Evolutionary conservation across 2,888 invertebrate species (phyloP).

Genomic region (Orthonevra nobilis): DNA sequence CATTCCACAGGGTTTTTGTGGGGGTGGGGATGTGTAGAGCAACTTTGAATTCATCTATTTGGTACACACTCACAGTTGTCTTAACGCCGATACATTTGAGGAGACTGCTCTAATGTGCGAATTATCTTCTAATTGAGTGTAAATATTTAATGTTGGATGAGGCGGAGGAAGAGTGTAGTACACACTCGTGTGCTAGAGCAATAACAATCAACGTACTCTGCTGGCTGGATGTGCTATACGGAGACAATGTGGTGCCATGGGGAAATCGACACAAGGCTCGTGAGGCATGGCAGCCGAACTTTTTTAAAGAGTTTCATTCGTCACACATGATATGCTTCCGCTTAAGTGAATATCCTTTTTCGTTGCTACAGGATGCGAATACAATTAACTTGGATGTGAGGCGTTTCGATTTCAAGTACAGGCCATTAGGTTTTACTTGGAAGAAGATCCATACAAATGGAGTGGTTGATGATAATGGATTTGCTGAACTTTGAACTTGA

Average conservation of each 20-base stretch:
- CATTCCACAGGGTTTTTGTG: neutral
- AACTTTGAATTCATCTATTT: constrained; percentile 34
- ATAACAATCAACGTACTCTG: constrained; percentile 44
- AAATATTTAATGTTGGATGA: constrained; percentile 56
- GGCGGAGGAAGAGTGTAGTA: constrained; percentile 10
- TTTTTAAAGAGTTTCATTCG: constrained; percentile 15
- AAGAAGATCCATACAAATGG: neutral
- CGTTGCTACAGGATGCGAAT: constrained; percentile 20
- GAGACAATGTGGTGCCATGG: neutral
- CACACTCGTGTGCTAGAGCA: constrained; percentile 13
- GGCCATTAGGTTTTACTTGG: neutral
- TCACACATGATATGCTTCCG: constrained; percentile 1
- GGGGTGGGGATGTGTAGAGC: too few relatives aligned
- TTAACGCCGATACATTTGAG: constrained; percentile 2
- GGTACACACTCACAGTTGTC: constrained; percentile 19
- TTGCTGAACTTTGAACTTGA: neutral
- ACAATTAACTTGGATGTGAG: constrained; percentile 15
- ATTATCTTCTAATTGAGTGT: constrained; percentile 66
- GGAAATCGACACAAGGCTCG: neutral
- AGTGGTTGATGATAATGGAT: constrained; percentile 1
- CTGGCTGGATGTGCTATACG: neutral
- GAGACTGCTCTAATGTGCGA: constrained; percentile 46
- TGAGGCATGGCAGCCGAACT: constrained; percentile 9
- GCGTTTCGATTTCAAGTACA: neutral
- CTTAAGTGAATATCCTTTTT: constrained; percentile 4